These are phyloP conservation scores for Hozukius guyotensis DNA, from an alignment of 2,797 vertebrate species.

Conservation along the genomic window DNA sequence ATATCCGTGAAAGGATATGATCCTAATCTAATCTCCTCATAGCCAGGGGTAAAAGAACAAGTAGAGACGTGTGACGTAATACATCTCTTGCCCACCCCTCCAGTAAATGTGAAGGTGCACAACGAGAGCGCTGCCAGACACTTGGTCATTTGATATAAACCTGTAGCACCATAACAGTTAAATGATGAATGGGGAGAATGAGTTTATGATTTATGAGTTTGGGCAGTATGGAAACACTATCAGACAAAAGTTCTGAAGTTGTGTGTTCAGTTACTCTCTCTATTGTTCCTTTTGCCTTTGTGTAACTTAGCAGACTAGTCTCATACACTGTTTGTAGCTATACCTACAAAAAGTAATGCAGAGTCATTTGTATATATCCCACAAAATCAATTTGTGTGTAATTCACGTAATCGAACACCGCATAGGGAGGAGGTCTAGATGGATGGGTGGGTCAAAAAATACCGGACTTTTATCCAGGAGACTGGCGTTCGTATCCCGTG, in stretches of 20 bases:
- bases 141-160: neutral
- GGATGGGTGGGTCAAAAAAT: too few species aligned
- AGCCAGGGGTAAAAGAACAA: slow-evolving; percentile 49
- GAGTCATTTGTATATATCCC: too few species aligned
- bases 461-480: rapidly evolving
- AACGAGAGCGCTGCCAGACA: neutral
- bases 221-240: neutral
- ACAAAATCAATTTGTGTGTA: too few species aligned
- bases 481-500: rapidly evolving
- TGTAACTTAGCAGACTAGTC: too few species aligned
- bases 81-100: slow-evolving; percentile 32
- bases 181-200: neutral
- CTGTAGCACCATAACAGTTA: neutral
- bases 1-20: slow-evolving; percentile 48
- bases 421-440: rapidly evolving
- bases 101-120: neutral
- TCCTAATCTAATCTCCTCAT: slow-evolving; percentile 68
- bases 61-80: slow-evolving; percentile 39
- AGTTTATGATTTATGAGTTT: neutral
- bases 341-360: too few species aligned
- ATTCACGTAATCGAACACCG: too few species aligned
- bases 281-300: neutral
- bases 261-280: neutral
- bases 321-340: too few species aligned
- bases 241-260: neutral